Evolutionary conservation across 2,888 invertebrate genomes (phyloP).

Genomic region (Diachrysia chrysitis): DNA sequence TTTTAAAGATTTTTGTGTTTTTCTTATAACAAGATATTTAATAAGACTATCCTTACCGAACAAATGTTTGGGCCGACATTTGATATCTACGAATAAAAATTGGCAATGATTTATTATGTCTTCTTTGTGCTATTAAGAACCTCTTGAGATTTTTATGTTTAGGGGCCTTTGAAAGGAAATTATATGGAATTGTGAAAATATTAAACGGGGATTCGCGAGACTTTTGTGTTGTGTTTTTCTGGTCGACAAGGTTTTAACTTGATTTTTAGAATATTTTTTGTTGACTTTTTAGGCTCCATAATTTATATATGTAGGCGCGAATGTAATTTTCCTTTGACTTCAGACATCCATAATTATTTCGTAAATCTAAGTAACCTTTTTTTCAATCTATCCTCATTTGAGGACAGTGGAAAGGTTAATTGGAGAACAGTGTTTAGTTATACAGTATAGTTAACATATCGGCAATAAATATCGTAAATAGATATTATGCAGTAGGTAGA

Average conservation of each 20-base stretch:
- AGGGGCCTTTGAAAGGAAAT: neutral
- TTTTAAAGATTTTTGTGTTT: too few species aligned
- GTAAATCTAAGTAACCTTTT: too few species aligned
- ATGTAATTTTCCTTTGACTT: too few species aligned
- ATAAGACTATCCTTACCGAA: neutral
- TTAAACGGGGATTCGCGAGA: neutral
- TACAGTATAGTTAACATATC: too few species aligned
- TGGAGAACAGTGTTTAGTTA: too few species aligned
- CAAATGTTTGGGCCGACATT: constrained; percentile 1
- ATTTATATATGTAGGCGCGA: neutral
- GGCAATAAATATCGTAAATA: too few species aligned
- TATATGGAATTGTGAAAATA: constrained; percentile 7
- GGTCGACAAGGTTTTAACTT: neutral
- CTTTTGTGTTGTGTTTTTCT: neutral
- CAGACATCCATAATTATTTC: too few species aligned
- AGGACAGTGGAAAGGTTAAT: too few species aligned
- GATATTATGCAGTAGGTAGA: too few species aligned
- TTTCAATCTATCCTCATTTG: too few species aligned
- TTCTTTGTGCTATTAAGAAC: constrained; percentile 24
- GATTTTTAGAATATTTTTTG: neutral
- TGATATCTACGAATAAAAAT: constrained; percentile 9
- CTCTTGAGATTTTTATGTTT: constrained; percentile 34
- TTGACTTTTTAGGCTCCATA: neutral
- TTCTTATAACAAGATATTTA: too few species aligned
- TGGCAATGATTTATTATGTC: constrained; percentile 1